Base-by-base conservation (phyloP, 1,140 invertebrate species). In the Grapholita molesta region DNA sequence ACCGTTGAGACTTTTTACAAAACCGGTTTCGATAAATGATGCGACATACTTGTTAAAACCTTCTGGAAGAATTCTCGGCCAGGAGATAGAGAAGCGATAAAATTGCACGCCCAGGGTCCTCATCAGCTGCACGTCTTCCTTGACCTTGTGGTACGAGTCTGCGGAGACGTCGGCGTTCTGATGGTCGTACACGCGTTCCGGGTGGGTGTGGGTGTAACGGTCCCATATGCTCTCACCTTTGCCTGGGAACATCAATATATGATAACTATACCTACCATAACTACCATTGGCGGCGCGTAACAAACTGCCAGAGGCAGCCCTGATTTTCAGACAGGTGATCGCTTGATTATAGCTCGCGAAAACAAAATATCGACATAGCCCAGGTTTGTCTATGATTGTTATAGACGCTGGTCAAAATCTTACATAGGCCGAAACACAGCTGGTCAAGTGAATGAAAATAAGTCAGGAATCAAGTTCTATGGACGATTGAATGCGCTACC, bases 191-290 rank as follows among this genome's bases (percentile, higher is more conserved):
- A 94, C 88, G 0, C 81, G 76, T 38, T 92, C 86, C 0, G 93
- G 90, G 53, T 91, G 76, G 11, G 82, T 65, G 64, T 94, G 94
- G 0, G 92, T 92, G 67, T 90, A 91, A 4, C 79, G 72, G 76
- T 95, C 94, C 94, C 94, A 94, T 53, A 93, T 93, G 75, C 86
- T 94, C 78, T 93, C 92, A 11, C 90, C 85, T 88, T 94, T 94
- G 38, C 92, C 94, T 94, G 74, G 3, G 18, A 42, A 21, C 15
- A n/a, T n/a, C n/a, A n/a, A n/a, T n/a, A n/a, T n/a, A n/a, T n/a
- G n/a, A 6, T 55, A 9, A 0, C 18, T 21, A n/a, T 48, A 48
- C 6, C 1, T 8, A 48, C 42, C n/a, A 48, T 21, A 8, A 35
- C 3, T 35, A 35, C 15, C 12, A 42, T 42, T n/a, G 28, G 28